phyloP scores from a whole-genome alignment of 2,113 vertebrate genomes.

The Lepus americanus region DNA sequence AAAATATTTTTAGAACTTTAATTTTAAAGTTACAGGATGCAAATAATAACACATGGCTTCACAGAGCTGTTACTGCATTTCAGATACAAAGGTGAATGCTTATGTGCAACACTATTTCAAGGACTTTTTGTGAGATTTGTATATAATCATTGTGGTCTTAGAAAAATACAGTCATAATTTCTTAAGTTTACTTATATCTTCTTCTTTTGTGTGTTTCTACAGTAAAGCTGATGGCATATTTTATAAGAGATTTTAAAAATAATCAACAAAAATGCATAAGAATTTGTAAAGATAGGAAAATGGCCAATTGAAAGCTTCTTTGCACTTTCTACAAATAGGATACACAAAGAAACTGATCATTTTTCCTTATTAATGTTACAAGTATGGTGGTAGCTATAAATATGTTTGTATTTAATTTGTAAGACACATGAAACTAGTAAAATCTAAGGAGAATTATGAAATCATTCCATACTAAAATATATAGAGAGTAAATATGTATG shows the following conservation, averaged over 20 bases:
- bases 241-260: constrained; percentile 8
- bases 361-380: constrained; percentile 33
- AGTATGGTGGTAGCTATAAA: neutral
- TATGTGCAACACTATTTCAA: neutral
- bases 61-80: neutral
- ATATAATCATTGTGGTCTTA: neutral
- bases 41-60: neutral
- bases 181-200: neutral
- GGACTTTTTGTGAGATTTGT: neutral
- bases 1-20: neutral
- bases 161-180: neutral
- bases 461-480: neutral
- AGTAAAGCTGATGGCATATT: neutral
- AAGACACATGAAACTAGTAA: neutral
- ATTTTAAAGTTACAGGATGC: neutral
- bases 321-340: neutral
- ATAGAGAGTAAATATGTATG: neutral
- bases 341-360: neutral
- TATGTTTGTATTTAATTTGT: constrained; percentile 22
- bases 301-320: neutral
- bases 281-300: neutral
- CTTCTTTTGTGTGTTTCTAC: neutral
- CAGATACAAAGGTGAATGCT: neutral
- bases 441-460: constrained; percentile 3
- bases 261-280: neutral